These are phyloP conservation scores for Pygoscelis antarcticus DNA, from an alignment of 2,113 vertebrate genomes.

Conservation along the genomic window DNA sequence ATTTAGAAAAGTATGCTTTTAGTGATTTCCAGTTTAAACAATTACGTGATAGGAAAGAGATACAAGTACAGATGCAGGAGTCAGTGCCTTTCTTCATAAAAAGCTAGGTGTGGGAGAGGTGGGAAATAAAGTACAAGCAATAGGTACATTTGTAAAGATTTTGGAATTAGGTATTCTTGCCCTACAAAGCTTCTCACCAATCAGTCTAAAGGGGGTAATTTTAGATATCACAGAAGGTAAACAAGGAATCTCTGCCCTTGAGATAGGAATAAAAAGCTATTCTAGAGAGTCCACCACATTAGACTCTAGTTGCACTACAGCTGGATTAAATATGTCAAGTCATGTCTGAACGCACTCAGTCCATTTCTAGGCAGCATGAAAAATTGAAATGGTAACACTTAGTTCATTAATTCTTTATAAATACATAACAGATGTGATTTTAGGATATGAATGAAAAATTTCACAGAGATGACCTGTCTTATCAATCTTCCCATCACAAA, in stretches of 20 bases:
- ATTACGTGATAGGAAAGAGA: neutral
- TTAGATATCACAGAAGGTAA: neutral
- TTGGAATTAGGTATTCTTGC: neutral
- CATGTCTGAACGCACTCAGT: neutral
- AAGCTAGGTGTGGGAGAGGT: neutral
- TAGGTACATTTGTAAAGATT: neutral
- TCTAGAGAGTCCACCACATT: neutral
- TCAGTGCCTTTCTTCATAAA: neutral
- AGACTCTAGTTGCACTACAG: neutral
- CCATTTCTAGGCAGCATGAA: slow-evolving; percentile 30
- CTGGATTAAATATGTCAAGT: slow-evolving; percentile 32
- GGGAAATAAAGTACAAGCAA: neutral
- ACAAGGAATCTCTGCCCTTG: neutral
- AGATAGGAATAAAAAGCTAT: neutral
- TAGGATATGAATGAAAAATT: slow-evolving; percentile 30
- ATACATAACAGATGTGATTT: slow-evolving; percentile 8
- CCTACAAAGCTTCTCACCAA: neutral
- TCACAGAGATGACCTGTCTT: neutral
- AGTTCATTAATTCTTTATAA: slow-evolving; percentile 63
- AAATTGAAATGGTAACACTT: slow-evolving; percentile 36
- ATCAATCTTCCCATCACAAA: slow-evolving; percentile 46
- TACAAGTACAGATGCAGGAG: neutral
- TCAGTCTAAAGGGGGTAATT: neutral
- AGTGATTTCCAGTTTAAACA: neutral
- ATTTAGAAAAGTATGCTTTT: neutral